Evolutionary conservation across 2,113 vertebrate genomes (phyloP), one percentile per base, ranked within the genome.

Genomic region (Eclectus roratus): DNA sequence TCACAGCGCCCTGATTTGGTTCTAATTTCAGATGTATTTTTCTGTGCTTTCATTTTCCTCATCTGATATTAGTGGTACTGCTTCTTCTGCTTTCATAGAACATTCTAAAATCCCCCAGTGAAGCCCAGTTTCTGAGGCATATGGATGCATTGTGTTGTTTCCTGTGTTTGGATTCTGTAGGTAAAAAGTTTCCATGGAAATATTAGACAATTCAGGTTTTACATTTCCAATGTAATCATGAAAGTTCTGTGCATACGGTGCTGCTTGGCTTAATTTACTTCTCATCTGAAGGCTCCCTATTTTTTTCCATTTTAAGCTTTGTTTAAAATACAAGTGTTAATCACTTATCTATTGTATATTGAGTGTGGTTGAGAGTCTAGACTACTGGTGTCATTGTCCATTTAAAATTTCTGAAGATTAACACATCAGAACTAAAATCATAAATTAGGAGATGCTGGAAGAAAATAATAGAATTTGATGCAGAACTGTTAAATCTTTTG

Each of bases 131-230:
- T 68, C 39, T 41, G 68, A 88, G 31, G n/a, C n/a, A 53, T 78
- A 39, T 33, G 28, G 17, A 70, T 89, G 49, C 3, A 5, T 72
- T 88, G 9, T 71, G 25, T 46, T 91, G 60, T 80, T 87, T 52
- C 37, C 17, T 73, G 39, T 86, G 41, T 63, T 43, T 65, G 29
- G 49, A 78, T 87, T n/a, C 41, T 66, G 24, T 39, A 93, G 69
- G 60, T 94, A 49, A 91, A 92, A 95, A 39, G 68, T 78, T 89
- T 87, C 95, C 64, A 44, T 84, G 64, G 90, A 86, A 93, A 94
- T 74, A 66, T 47, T 66, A 74, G 76, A 31, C 14, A 31, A 43
- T 91, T 85, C 21, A 1, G 2, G n/a, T 84, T 66, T 73, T 65
- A n/a, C 9, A 23, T 13, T 76, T 90, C 25, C 18, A 17, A 78